Conservation (phyloP, 2,113 vertebrate genomes). For the Stegostoma tigrinum region DNA sequence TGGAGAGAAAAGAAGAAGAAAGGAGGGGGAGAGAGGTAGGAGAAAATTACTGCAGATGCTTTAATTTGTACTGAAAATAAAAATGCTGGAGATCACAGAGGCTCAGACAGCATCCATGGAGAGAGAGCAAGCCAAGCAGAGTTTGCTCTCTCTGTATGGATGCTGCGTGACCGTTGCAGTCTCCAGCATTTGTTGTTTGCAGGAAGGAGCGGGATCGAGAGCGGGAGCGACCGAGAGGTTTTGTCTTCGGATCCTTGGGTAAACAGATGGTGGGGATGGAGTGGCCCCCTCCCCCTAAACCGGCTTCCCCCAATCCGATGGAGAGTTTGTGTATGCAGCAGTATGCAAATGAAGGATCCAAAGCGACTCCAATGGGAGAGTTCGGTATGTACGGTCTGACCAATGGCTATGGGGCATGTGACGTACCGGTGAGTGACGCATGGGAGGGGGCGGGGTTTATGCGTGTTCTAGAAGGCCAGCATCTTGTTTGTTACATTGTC, state of each 20-base stretch:
- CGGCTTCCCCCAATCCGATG: not conserved
- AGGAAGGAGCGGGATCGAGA: not conserved
- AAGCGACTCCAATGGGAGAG: slow-evolving; percentile 1
- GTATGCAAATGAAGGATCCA: slow-evolving; percentile 34
- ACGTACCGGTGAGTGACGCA: not conserved
- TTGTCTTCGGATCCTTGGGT: not conserved
- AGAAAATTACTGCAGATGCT: no score
- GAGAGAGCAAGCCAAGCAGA: no score
- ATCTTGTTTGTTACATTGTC: not conserved
- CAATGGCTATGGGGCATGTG: not conserved
- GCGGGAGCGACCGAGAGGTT: no score
- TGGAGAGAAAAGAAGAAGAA: no score
- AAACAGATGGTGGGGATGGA: not conserved
- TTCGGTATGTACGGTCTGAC: not conserved
- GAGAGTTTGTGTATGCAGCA: not conserved
- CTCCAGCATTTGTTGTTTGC: no score
- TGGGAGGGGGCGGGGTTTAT: not conserved
- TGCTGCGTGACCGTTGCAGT: no score
- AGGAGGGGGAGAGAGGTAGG: no score
- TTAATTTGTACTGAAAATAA: no score
- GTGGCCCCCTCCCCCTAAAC: not conserved
- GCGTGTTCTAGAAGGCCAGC: not conserved
- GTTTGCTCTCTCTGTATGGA: no score
- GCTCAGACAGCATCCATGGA: no score
- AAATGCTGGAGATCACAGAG: no score